A percentile compares a stretch with the other conserved stretches of the same genome.
Conservation (phyloP, 2,113 vertebrate genomes). For the Furnarius figulus region DNA sequence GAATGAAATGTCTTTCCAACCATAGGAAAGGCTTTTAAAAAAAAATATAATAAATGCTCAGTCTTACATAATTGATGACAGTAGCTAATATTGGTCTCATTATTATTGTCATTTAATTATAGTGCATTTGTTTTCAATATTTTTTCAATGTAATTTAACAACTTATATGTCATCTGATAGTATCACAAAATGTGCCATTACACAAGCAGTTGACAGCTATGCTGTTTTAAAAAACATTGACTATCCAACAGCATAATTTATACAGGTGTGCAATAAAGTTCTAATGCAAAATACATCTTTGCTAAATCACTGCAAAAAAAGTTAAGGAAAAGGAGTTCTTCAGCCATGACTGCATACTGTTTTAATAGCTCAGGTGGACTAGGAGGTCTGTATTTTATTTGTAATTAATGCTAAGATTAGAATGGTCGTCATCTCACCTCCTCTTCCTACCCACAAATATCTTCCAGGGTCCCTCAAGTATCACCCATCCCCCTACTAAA, state of each 20-base stretch:
- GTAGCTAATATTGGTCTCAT: constrained; percentile 63
- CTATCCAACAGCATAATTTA: constrained; percentile 43
- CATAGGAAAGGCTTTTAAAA: background rate
- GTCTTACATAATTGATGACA: constrained; percentile 54
- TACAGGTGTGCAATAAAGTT: background rate
- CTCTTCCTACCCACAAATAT: background rate
- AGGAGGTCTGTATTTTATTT: background rate
- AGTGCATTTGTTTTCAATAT: constrained; percentile 17
- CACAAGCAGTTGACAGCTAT: constrained; percentile 23
- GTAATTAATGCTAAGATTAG: background rate
- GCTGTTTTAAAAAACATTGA: constrained; percentile 74
- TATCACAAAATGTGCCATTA: constrained; percentile 44
- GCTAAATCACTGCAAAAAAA: background rate
- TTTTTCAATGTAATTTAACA: constrained; percentile 62
- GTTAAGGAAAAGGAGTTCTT: background rate
- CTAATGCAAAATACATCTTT: constrained; percentile 15
- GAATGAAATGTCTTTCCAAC: background rate
- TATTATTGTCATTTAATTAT: constrained; percentile 76
- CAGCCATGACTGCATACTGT: background rate
- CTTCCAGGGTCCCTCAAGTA: background rate
- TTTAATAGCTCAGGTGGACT: background rate
- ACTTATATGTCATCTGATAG: constrained; percentile 52
- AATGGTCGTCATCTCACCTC: background rate
- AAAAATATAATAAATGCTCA: constrained; percentile 10
- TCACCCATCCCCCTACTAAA: background rate